phyloP scores from a whole-genome alignment of 2,113 vertebrate species.

The Bubo bubo region DNA sequence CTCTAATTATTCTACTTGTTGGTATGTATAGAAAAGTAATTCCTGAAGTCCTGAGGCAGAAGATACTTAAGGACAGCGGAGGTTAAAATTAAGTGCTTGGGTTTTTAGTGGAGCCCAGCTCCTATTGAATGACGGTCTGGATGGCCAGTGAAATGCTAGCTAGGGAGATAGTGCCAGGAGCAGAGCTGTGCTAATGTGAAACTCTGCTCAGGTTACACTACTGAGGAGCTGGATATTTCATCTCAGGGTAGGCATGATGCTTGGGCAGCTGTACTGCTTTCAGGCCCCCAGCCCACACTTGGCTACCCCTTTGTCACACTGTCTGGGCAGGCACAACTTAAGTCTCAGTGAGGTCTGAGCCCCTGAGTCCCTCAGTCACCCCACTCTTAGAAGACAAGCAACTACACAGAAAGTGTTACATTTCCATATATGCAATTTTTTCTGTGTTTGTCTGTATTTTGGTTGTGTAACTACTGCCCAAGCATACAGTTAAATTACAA shows the following conservation, averaged over 20 bases:
- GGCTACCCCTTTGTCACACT: fast-evolving
- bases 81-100: not conserved
- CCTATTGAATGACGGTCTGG: not conserved
- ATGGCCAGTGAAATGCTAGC: not conserved
- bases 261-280: too few species aligned
- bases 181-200: not conserved
- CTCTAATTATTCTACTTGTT: not conserved
- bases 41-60: not conserved
- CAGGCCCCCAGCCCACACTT: not conserved
- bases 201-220: not conserved
- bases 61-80: not conserved
- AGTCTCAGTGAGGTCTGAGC: not conserved
- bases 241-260: not conserved
- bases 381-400: not conserved
- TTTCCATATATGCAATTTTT: not conserved
- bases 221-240: not conserved
- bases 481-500: not conserved
- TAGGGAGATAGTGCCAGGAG: not conserved
- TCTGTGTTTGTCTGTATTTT: not conserved
- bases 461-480: not conserved
- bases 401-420: fast-evolving
- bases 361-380: not conserved
- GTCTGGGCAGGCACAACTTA: not conserved
- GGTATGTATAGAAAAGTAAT: not conserved
- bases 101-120: not conserved